Evolutionary conservation across 2,888 invertebrate species (phyloP).

Genomic region (Troilus luridus): DNA sequence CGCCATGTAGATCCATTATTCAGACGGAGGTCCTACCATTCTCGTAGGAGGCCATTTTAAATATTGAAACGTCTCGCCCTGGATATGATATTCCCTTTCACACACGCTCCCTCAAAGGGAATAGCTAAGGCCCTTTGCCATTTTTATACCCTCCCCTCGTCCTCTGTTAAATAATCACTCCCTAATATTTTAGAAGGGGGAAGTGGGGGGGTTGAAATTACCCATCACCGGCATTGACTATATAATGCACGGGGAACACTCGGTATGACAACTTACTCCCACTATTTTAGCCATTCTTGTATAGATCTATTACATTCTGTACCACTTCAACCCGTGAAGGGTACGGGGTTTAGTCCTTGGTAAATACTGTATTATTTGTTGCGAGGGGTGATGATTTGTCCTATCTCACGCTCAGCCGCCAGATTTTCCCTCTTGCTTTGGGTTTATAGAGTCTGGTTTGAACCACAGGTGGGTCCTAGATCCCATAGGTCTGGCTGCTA

Average conservation of each 20-base stretch:
- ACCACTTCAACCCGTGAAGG: no score
- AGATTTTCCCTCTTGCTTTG: no score
- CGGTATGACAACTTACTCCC: neutral
- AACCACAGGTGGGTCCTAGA: no score
- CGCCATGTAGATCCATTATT: neutral
- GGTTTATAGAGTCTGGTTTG: no score
- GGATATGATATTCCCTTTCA: conserved; percentile 56
- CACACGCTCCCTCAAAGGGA: conserved; percentile 49
- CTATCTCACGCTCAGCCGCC: no score
- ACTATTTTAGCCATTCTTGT: no score
- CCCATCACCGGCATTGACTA: neutral
- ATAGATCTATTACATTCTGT: no score
- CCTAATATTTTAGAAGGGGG: neutral
- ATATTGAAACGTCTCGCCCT: conserved; percentile 4
- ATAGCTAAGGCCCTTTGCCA: neutral
- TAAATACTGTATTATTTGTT: no score
- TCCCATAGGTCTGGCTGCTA: no score
- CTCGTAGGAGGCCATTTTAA: neutral
- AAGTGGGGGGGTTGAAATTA: neutral
- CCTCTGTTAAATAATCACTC: conserved; percentile 25
- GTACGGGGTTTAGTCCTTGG: no score
- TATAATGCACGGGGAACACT: neutral
- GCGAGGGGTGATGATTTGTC: no score
- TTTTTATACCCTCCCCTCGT: neutral
- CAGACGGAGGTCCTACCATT: neutral